Base-by-base conservation (phyloP, 2,888 invertebrate species). In the Cremastinae sp. region DNA sequence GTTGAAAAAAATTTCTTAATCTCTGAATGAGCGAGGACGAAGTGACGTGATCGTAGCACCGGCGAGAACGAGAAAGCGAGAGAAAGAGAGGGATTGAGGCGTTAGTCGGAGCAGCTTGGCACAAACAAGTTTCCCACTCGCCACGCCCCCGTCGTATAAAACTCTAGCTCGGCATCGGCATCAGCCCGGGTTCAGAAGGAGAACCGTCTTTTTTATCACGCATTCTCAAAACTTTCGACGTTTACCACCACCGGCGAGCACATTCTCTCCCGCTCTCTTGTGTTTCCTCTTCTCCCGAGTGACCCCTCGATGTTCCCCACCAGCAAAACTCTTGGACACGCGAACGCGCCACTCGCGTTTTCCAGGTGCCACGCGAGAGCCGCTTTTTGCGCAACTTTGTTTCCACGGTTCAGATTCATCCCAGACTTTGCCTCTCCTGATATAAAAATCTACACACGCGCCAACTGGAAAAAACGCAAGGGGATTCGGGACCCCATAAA, bases 141-240 rank as follows among this genome's bases (percentile, higher is more conserved):
- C 51, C 71, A 71, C 75, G 75, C 75, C 75, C 53, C 68, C 64
- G 68, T 64, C 58, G 72, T 72, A 69, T 76, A 68, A 76, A 76
- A 76, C 53, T 37, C 56, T 68, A 69, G 62, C 58, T 58, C 45
- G 12, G 64, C 41, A 41, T 61, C 59, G 45, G 28, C 20, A 55
- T 41, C 69, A n/a, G 14, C 47, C 49, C 39, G 39, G 45, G 22
- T 59, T 49, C 64, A 12, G 58, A 45, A 56, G 49, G 56, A 45
- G 64, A 43, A 16, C 37, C 45, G 47, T 49, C 51, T 76, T 75
- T 61, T 64, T 68, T 76, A 76, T 76, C 68, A 68, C 75, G 72
- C 62, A 72, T 72, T 76, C 68, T 72, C 68, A 1, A 76, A 76
- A 76, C 62, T 76, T 76, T 72, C 64, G 75, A 59, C 72, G 62